These are phyloP conservation scores for Rhagonycha fulva DNA, from an alignment of 2,888 invertebrate species.

Conservation along the genomic window DNA sequence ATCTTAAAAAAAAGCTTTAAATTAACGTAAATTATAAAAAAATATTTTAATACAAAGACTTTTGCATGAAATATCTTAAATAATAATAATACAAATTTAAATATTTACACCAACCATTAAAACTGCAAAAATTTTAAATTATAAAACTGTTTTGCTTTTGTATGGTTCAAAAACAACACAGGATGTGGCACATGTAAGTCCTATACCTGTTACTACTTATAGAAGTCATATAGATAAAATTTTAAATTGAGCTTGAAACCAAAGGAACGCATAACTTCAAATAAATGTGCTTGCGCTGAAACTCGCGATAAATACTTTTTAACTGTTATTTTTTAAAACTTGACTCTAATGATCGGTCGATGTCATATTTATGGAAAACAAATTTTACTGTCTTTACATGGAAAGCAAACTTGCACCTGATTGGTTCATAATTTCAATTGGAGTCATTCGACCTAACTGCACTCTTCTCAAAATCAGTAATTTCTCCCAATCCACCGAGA, in stretches of 20 bases:
- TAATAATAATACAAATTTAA: no score
- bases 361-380: no score
- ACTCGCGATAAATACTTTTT: not conserved
- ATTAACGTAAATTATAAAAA: not conserved
- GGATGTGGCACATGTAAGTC: not conserved
- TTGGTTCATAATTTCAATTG: no score
- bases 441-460: no score
- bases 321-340: not conserved
- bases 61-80: not conserved
- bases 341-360: no score
- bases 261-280: not conserved
- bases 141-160: not conserved
- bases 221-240: not conserved
- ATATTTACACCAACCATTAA: not conserved
- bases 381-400: no score
- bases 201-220: not conserved
- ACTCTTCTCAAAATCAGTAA: no score
- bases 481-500: no score
- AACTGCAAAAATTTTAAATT: not conserved
- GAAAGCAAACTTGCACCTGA: no score
- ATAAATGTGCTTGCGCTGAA: not conserved
- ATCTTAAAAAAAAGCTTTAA: not conserved
- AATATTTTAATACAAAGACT: not conserved
- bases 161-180: not conserved
- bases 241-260: not conserved